These are phyloP conservation scores for Ctenopoma kingsleyae DNA, from an alignment of 2,797 vertebrate species.

Conservation along the genomic window DNA sequence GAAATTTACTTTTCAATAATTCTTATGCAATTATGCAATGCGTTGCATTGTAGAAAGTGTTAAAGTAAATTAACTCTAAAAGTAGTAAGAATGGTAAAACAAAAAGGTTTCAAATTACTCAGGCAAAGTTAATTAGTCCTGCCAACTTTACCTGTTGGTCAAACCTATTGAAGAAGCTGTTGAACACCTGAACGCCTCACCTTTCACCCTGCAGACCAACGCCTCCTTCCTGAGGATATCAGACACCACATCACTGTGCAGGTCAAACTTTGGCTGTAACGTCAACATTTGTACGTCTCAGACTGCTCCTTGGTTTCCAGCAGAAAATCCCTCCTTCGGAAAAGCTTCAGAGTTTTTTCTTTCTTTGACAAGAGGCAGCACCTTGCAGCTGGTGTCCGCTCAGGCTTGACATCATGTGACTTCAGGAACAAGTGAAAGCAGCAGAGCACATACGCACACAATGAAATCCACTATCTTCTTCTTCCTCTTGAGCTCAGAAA, in stretches of 20 bases:
- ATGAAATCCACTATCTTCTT: not conserved
- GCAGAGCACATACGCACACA: not conserved
- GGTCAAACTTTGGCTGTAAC: slow-evolving; percentile 73
- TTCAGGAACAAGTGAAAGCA: slow-evolving; percentile 6
- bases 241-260: slow-evolving; percentile 77
- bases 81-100: not conserved
- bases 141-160: not conserved
- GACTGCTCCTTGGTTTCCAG: not conserved
- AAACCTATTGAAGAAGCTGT: not conserved
- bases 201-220: slow-evolving; percentile 69
- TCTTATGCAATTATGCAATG: too few relatives aligned
- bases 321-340: not conserved
- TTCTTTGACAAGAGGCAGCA: slow-evolving; percentile 32
- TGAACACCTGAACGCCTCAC: slow-evolving; percentile 74
- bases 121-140: not conserved
- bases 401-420: slow-evolving; percentile 67
- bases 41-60: too few relatives aligned
- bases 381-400: slow-evolving; percentile 25
- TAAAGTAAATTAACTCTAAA: too few relatives aligned
- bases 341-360: not conserved
- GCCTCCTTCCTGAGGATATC: slow-evolving; percentile 80
- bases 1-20: not conserved
- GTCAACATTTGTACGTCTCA: slow-evolving; percentile 71
- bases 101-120: not conserved
- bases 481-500: slow-evolving; percentile 13